A percentile compares a stretch with the other conserved stretches of the same genome.
Evolutionary conservation across 2,797 vertebrate genomes (phyloP).

Genomic region (Pantherophis alleghaniensis): DNA sequence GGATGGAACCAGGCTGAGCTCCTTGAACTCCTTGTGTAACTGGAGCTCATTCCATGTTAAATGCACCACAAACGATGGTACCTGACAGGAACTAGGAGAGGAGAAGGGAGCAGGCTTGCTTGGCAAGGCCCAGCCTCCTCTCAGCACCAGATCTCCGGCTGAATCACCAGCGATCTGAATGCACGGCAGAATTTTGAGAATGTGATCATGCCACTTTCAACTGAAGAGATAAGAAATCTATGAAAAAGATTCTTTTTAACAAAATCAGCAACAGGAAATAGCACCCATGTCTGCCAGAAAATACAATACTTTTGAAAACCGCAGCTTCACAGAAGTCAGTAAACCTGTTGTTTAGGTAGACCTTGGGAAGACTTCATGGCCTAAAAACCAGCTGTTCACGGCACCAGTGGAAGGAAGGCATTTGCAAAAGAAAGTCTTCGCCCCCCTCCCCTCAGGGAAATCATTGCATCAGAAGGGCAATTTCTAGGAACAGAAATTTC

Average conservation of each 20-base stretch:
- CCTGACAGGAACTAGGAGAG: background rate
- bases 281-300: background rate
- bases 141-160: background rate
- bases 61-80: background rate
- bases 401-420: background rate
- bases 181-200: background rate
- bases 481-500: constrained; percentile 53
- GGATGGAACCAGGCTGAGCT: background rate
- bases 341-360: background rate
- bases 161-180: background rate
- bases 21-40: background rate
- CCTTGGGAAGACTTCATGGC: background rate
- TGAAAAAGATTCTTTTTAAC: constrained; percentile 1
- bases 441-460: background rate
- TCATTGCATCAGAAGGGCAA: background rate
- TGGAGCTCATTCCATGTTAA: background rate
- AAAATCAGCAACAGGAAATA: constrained; percentile 29
- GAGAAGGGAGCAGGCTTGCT: background rate
- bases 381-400: background rate
- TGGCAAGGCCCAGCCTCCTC: background rate
- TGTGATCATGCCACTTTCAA: background rate
- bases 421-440: background rate
- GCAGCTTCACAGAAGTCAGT: background rate
- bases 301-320: background rate
- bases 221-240: background rate